Percentiles rank a stretch among this genome's conserved stretches.
phyloP scores from a whole-genome alignment of 64 coral and sea anemone genomes.

The Montipora efflorescens region DNA sequence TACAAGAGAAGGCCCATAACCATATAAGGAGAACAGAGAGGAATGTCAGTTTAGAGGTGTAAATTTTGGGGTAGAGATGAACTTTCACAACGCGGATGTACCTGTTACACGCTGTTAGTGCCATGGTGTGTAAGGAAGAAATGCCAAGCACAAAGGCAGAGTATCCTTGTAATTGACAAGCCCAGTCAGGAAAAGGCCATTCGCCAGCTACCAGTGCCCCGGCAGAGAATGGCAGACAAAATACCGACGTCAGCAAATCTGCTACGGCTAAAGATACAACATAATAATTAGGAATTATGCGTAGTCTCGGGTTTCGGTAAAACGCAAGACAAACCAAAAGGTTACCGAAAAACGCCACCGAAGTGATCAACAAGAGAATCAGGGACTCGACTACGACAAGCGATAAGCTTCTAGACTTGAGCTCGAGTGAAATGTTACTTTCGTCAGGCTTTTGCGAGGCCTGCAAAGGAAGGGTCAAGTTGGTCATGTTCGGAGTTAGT shows the following conservation, averaged over 20 bases:
- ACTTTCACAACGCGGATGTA: conserved; percentile 55
- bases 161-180: conserved; percentile 46
- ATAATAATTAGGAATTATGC: conserved; percentile 58
- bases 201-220: conserved; percentile 17
- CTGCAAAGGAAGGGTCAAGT: not conserved
- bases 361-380: conserved; percentile 3
- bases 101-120: conserved; percentile 59
- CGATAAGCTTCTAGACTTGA: not conserved
- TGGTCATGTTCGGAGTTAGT: not conserved
- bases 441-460: too few relatives aligned
- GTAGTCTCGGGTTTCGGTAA: conserved; percentile 63
- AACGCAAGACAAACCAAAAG: conserved; percentile 63
- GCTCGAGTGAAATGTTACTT: not conserved
- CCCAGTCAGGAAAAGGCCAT: conserved; percentile 8
- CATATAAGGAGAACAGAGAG: conserved; percentile 21
- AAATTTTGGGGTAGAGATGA: conserved; percentile 42
- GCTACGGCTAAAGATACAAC: conserved; percentile 52
- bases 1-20: conserved; percentile 32
- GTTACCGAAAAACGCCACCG: conserved; percentile 48
- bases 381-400: conserved; percentile 11
- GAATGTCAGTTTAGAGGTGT: conserved; percentile 19
- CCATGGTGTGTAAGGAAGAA: conserved; percentile 64
- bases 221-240: conserved; percentile 41
- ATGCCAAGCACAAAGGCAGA: conserved; percentile 39
- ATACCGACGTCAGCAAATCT: conserved; percentile 57